Evolutionary conservation across 2,888 invertebrate genomes (phyloP).

Genomic region (Dryocosmus kuriphilus): DNA sequence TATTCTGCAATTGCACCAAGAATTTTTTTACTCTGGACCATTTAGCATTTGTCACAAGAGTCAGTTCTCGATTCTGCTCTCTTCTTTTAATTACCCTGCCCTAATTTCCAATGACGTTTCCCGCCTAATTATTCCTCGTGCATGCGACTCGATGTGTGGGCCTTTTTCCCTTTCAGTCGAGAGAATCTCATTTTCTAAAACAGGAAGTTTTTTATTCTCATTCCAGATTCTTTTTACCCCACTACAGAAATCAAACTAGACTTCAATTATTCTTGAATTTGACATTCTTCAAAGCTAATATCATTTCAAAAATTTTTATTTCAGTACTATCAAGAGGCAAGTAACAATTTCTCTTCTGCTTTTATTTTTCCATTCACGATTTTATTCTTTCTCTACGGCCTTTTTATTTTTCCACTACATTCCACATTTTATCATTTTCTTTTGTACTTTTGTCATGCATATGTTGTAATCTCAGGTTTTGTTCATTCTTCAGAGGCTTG

Average conservation of each 20-base stretch:
- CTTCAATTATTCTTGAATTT: too few species aligned
- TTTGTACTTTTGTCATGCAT: background rate
- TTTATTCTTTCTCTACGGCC: too few species aligned
- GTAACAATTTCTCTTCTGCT: too few species aligned
- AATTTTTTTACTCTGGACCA: too few species aligned
- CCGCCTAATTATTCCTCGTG: background rate
- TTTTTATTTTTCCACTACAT: background rate
- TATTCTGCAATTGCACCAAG: too few species aligned
- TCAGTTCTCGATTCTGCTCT: background rate
- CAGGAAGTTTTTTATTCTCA: background rate
- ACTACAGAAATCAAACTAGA: too few species aligned
- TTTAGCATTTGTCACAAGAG: background rate
- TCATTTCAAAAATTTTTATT: too few species aligned
- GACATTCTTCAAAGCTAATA: too few species aligned
- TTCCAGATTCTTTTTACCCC: background rate
- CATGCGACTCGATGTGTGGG: background rate
- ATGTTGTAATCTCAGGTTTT: slow-evolving; percentile 26
- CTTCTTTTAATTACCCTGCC: background rate
- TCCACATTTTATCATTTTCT: background rate
- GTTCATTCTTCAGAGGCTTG: background rate
- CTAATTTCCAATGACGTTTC: background rate
- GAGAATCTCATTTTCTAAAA: background rate
- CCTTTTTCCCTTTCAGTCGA: background rate
- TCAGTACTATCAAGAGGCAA: too few species aligned
- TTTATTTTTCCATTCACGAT: too few species aligned